Percentiles rank a stretch among this genome's conserved stretches.
These are phyloP conservation scores for Porites evermanni DNA, from an alignment of 92 coral and sea anemone genomes.

Conservation along the genomic window DNA sequence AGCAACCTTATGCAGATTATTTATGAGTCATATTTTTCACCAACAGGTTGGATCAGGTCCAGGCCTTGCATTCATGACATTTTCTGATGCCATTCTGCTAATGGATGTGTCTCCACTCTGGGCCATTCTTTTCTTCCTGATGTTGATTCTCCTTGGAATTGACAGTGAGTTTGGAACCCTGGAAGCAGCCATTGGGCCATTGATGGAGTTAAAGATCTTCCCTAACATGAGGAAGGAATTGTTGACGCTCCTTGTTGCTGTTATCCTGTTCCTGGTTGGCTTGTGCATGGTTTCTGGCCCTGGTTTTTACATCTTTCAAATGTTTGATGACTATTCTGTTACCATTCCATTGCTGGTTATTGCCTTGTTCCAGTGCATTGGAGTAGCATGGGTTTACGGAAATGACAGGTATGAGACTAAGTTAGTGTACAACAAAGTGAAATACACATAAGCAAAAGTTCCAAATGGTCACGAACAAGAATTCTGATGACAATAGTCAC, in stretches of 20 bases:
- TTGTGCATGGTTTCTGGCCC: constrained; percentile 90
- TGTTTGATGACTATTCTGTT: constrained; percentile 97
- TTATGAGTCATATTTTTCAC: not conserved
- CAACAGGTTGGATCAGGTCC: constrained; percentile 98
- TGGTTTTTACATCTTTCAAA: constrained; percentile 94
- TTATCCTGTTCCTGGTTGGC: constrained; percentile 86
- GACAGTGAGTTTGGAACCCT: constrained; percentile 99
- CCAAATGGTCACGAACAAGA: too few species aligned
- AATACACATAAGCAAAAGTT: too few species aligned
- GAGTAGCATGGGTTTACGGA: constrained; percentile 99
- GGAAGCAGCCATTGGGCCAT: constrained; percentile 99
- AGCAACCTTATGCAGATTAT: too few species aligned
- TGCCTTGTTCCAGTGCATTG: constrained; percentile 98
- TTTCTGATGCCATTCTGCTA: constrained; percentile 94
- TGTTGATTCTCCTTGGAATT: constrained; percentile 97
- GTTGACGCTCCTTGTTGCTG: constrained; percentile 78
- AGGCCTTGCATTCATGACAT: constrained; percentile 99
- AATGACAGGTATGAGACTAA: constrained; percentile 81
- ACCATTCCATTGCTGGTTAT: constrained; percentile 95
- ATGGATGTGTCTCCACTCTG: constrained; percentile 98
- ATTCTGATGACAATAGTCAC: too few species aligned
- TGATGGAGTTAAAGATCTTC: constrained; percentile 90
- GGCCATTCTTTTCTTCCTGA: constrained; percentile 95
- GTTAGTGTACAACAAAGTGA: not conserved
- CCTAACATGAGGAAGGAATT: constrained; percentile 93